Conservation (phyloP, 2,113 vertebrate species). For the Protobothrops flavoviridis region DNA sequence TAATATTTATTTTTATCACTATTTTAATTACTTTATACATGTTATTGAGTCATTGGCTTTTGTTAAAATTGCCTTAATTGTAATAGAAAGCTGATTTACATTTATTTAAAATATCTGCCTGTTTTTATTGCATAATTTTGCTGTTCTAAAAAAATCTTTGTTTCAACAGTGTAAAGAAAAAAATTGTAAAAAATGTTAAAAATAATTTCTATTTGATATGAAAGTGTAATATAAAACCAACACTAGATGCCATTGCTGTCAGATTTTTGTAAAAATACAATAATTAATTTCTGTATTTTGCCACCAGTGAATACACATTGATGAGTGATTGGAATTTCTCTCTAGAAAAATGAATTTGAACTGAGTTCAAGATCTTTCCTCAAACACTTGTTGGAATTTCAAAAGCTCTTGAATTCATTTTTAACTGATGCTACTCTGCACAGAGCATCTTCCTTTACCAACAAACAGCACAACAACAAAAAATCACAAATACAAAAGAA, state of each 20-base stretch:
- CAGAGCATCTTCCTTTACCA: neutral
- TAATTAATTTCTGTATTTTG: neutral
- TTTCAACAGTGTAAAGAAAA: neutral
- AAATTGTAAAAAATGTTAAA: neutral
- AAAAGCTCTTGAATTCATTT: neutral
- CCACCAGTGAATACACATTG: neutral
- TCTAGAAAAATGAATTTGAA: neutral
- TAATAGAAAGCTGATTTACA: neutral
- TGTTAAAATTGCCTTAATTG: neutral
- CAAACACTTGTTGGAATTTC: neutral
- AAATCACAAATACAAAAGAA: neutral
- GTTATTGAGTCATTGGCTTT: neutral
- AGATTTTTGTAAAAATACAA: neutral
- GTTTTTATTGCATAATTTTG: neutral
- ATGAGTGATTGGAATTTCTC: neutral
- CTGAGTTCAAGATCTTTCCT: neutral
- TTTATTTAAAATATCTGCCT: neutral
- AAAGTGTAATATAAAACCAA: neutral
- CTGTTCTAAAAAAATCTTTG: neutral
- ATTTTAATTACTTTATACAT: neutral
- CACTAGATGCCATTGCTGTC: constrained; percentile 11
- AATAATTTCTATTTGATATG: neutral
- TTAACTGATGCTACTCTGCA: no score
- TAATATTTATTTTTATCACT: neutral
- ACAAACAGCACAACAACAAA: neutral